Evolutionary conservation across 2,113 vertebrate species (phyloP).

Genomic region (Anser cygnoides): DNA sequence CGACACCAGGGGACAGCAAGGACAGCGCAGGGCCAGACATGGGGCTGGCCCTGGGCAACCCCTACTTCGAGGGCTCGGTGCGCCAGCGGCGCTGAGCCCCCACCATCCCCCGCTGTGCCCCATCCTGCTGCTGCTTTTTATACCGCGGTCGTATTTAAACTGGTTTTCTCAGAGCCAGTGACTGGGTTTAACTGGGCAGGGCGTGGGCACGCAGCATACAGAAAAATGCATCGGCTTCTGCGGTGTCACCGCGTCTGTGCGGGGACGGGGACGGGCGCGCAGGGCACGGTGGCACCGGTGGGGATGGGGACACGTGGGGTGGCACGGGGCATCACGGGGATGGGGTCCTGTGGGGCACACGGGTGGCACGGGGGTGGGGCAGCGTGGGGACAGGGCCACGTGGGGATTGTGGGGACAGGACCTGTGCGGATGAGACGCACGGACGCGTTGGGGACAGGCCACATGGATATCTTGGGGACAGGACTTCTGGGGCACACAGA

Average conservation of each 20-base stretch:
- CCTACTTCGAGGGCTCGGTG: neutral
- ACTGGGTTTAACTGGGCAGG: neutral
- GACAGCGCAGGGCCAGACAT: accelerated
- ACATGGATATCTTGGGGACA: too few species aligned
- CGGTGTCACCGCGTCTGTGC: neutral
- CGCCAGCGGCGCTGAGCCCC: neutral
- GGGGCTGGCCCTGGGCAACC: neutral
- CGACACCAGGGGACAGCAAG: accelerated
- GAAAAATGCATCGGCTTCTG: neutral
- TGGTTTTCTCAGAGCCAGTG: neutral
- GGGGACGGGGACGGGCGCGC: neutral
- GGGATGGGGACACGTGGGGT: neutral
- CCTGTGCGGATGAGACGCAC: too few species aligned
- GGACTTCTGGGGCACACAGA: neutral
- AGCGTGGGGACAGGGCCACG: neutral
- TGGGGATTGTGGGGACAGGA: neutral
- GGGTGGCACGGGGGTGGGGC: neutral
- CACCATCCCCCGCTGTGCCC: accelerated
- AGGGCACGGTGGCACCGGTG: neutral
- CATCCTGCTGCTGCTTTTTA: accelerated
- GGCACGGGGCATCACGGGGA: too few species aligned
- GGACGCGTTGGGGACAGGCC: too few species aligned
- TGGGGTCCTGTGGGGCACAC: too few species aligned
- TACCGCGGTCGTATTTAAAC: neutral
- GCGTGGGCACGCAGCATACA: too few species aligned